Conservation (phyloP, 2,888 invertebrate species). For the Stenolophus ochropezus region DNA sequence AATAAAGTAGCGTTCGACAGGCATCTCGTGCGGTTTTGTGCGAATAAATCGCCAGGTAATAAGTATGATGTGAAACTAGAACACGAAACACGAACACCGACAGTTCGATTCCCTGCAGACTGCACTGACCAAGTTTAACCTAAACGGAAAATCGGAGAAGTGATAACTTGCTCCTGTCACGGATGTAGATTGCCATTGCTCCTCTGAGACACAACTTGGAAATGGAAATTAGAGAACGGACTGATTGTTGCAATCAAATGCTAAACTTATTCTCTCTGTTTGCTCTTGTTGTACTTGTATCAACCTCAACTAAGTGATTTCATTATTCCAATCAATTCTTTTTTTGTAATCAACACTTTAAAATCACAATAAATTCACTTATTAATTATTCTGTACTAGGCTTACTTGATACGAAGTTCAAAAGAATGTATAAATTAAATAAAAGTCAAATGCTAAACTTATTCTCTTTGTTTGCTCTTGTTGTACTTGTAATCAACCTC, state of each 20-base stretch:
- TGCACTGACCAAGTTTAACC: slow-evolving; percentile 29
- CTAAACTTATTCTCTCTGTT: background rate
- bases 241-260: background rate
- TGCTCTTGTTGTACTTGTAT: background rate
- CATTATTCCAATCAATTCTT: background rate
- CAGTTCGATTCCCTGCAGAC: slow-evolving; percentile 27
- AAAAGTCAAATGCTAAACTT: too few relatives aligned
- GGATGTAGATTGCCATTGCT: background rate
- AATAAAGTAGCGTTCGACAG: slow-evolving; percentile 54
- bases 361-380: too few relatives aligned
- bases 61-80: slow-evolving; percentile 32
- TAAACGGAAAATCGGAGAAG: background rate
- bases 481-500: too few relatives aligned
- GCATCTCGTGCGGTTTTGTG: slow-evolving; percentile 24
- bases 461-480: too few relatives aligned
- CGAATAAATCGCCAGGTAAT: slow-evolving; percentile 25
- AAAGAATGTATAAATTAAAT: too few relatives aligned
- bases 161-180: slow-evolving; percentile 13
- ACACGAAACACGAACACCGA: slow-evolving; percentile 5
- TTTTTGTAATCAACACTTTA: too few relatives aligned
- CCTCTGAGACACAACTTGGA: background rate
- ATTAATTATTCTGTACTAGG: too few relatives aligned
- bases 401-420: too few relatives aligned
- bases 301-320: background rate
- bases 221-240: background rate